Base-by-base conservation (phyloP, 2,797 vertebrate genomes). In the Bradypus variegatus region DNA sequence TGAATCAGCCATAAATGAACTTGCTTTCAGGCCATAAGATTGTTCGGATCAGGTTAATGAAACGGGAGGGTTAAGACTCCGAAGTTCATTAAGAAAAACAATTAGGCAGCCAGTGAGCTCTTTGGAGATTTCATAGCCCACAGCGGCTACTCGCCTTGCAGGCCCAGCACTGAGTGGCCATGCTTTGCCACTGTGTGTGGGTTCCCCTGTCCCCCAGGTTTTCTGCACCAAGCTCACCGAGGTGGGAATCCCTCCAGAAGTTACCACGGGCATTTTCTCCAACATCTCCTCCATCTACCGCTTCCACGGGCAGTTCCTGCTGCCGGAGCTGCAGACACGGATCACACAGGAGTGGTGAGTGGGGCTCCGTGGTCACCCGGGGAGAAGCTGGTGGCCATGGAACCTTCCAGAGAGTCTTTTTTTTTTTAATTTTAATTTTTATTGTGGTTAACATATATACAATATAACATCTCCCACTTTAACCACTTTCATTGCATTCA, bases 251-350 rank as follows among this genome's bases (percentile, higher is more conserved):
- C 98, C 98, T 93, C 95, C 97, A 67, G 99, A 99, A 3, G 99
- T 99, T 93, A 98, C 98, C 95, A 99, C 98, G 0, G 99, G 99
- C 96, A 99, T 99, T 96, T 99, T 99, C 97, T 99, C 99, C 91
- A 99, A 99, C 97, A 99, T 99, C 97, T 99, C 99, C 95, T 99
- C 99, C 87, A 99, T 99, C 97, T 99, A 98, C 96, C 97, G 98
- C 95, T 99, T 99, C 97, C 99, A 99, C 0, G 97, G 98, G 94
- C 98, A 99, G 95, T 99, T 99, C 96, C 98, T 99, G 94, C 98
- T 99, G 88, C 99, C 99, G 2, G 99, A 99, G 95, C 98, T 99
- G 48, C 98, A 99, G 96, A 97, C 97, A 1, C 98, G 99, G 96
- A 99, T 99, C 95, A 99, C 97, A 2, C 96, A 98, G 95, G 99